Evolutionary conservation across 1,140 invertebrate species (phyloP), one percentile per base, ranked within the genome.

Genomic region (Wiebesia pumilae): DNA sequence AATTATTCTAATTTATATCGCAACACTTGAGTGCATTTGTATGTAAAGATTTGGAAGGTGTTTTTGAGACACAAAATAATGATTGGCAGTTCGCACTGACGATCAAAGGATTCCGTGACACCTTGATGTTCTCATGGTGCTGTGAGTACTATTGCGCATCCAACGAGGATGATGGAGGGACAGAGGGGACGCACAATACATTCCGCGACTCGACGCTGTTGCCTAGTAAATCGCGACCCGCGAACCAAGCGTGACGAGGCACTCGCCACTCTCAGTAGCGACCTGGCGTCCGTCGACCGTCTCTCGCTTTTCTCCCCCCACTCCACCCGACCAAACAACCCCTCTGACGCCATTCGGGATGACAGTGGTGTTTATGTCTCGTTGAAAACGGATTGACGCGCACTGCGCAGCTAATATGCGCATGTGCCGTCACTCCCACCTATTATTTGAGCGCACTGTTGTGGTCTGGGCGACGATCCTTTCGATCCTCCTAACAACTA

Each of bases 281-380:
- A 3, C 51, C 30, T 89, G 90, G 87, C n/a, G 16, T 75, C 6
- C 47, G 40, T 81, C 89, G 86, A 89, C 88, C 89, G 91, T 91
- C 90, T 90, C 89, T 92, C 90, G 91, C 90, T 90, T 90, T 90
- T 90, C 89, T 89, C 69, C n/a, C 75, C 77, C 12, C 51, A 47
- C 14, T 47, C 43, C 43, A 47, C 6, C 43, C 43, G 14, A 47
- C 43, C 43, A 47, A 6, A 14, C 14, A 14, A 7, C 43, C 43
- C n/a, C 51, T 27, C 14, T 38, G 9, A 33, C 19, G 9, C 21
- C 38, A 21, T 19, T 14, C 3, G 58, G 21, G 4, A 27, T 62
- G 24, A 62, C 24, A 24, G 3, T 62, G 24, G 58, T 27, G 24
- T 62, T 62, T 27, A 62, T 54, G 27, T 62, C 58, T 27, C 10